Conservation (phyloP, 1,140 invertebrate species). For the Caenorhabditis tropicalis region DNA sequence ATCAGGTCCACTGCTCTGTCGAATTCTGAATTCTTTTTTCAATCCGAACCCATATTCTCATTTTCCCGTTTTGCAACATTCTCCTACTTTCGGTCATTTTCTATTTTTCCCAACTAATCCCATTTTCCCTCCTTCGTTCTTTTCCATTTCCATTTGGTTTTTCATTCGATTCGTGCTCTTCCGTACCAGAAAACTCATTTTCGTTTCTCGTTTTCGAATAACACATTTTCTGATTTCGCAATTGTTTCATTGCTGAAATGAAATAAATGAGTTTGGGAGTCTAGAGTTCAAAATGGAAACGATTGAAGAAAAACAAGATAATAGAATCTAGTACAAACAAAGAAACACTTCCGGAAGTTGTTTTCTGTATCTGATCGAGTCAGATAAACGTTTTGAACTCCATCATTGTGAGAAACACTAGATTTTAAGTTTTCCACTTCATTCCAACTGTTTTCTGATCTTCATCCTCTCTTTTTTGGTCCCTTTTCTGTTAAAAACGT, state of each 20-base stretch:
- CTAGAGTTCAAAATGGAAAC: not conserved
- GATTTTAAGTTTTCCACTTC: not conserved
- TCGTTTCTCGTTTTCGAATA: not conserved
- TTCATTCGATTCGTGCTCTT: not conserved
- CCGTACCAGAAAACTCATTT: not conserved
- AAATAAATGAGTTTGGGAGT: not conserved
- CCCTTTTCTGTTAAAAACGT: not conserved
- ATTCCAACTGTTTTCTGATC: not conserved
- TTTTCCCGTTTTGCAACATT: not conserved
- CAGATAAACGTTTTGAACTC: too few relatives aligned
- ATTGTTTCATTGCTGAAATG: not conserved
- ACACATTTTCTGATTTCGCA: not conserved
- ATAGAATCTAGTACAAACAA: too few relatives aligned
- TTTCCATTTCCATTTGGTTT: not conserved
- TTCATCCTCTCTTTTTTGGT: not conserved
- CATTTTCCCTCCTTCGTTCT: not conserved
- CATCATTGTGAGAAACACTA: too few relatives aligned
- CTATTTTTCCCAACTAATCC: not conserved
- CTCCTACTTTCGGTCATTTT: not conserved
- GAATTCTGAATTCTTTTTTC: too few relatives aligned
- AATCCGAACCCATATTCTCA: not conserved
- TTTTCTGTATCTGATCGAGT: too few relatives aligned
- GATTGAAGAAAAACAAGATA: not conserved
- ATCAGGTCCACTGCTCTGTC: too few relatives aligned
- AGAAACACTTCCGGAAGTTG: too few relatives aligned